These are phyloP conservation scores for Macrocentrus cingulum DNA, from an alignment of 1,140 invertebrate species.

Conservation along the genomic window DNA sequence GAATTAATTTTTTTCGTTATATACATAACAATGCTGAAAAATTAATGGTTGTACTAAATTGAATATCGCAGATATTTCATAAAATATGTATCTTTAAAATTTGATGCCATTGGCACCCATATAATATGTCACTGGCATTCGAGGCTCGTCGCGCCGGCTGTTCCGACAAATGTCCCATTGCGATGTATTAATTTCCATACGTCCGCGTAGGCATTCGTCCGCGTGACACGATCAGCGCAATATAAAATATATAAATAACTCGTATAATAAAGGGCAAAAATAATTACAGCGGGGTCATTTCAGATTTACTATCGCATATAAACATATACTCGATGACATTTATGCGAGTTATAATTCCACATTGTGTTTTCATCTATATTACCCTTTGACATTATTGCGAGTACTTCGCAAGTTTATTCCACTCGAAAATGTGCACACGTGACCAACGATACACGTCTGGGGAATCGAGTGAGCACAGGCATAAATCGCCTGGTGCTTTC, in stretches of 20 bases:
- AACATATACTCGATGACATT: not conserved
- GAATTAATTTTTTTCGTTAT: no score
- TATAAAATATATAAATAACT: no score
- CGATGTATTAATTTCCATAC: constrained; percentile 24
- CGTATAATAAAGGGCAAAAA: not conserved
- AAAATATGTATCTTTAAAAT: not conserved
- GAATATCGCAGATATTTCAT: not conserved
- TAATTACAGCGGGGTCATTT: no score
- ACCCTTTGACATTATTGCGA: constrained; percentile 1
- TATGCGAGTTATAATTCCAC: constrained; percentile 7
- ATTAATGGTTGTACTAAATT: no score
- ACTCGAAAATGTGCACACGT: not conserved
- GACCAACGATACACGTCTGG: not conserved
- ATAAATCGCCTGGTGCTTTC: constrained; percentile 26
- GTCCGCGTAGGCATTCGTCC: not conserved
- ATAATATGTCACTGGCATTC: constrained; percentile 9
- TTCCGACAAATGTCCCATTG: constrained; percentile 19
- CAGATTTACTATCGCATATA: not conserved
- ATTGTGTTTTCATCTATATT: constrained; percentile 3
- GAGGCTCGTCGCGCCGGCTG: constrained; percentile 10
- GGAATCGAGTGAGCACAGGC: constrained; percentile 25
- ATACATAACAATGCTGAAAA: no score
- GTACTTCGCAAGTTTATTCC: constrained; percentile 6
- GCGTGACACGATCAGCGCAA: not conserved
- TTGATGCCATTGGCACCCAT: constrained; percentile 6